phyloP scores from a whole-genome alignment of 1,140 invertebrate species.

The Gerris buenoi region DNA sequence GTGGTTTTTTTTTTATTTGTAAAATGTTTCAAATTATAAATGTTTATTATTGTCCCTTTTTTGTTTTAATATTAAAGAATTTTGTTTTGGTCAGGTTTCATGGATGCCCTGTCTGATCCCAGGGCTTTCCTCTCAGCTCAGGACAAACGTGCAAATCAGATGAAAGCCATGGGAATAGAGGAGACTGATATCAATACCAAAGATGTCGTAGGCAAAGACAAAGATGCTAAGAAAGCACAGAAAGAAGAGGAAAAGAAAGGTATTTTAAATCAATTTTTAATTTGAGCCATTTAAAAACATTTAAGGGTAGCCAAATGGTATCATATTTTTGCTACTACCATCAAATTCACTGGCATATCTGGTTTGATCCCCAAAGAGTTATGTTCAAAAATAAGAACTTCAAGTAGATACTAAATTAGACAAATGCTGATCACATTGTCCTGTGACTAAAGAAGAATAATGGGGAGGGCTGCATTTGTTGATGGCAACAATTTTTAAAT shows the following conservation, averaged over 20 bases:
- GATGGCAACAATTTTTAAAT: too few relatives aligned
- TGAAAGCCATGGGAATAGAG: constrained; percentile 88
- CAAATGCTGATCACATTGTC: too few relatives aligned
- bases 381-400: too few relatives aligned
- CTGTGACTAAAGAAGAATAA: too few relatives aligned
- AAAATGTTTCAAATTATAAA: too few relatives aligned
- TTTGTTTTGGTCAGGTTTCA: constrained; percentile 56
- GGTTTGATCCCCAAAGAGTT: too few relatives aligned
- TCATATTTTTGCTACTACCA: background rate
- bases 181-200: constrained; percentile 47
- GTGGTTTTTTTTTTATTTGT: too few relatives aligned
- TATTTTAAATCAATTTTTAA: constrained; percentile 22
- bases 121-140: constrained; percentile 78
- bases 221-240: constrained; percentile 40
- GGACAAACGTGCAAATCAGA: constrained; percentile 75
- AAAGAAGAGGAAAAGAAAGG: constrained; percentile 53
- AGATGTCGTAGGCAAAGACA: constrained; percentile 31
- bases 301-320: too few relatives aligned
- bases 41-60: too few relatives aligned
- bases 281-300: background rate
- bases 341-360: background rate
- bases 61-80: too few relatives aligned
- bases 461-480: too few relatives aligned
- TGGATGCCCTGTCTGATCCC: constrained; percentile 93
- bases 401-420: too few relatives aligned